Evolutionary conservation across 2,797 vertebrate genomes (phyloP).

Genomic region (Hypotaenidia philippensis): DNA sequence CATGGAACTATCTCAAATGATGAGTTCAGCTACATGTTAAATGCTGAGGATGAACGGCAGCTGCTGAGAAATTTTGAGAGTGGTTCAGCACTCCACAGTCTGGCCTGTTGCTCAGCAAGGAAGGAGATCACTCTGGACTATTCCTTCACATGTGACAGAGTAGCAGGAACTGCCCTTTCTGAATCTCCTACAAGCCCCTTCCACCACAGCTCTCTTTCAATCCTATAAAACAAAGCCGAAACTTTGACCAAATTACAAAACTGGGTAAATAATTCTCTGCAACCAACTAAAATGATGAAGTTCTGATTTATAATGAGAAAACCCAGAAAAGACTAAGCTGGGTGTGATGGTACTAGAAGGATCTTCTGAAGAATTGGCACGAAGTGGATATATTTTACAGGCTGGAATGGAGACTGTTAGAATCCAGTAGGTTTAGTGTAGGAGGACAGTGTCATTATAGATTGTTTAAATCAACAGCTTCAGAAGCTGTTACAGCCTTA

Average conservation of each 20-base stretch:
- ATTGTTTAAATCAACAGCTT: slow-evolving; percentile 23
- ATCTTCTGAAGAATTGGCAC: background rate
- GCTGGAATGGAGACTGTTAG: background rate
- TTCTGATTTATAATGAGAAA: background rate
- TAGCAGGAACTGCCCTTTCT: background rate
- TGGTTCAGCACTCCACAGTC: background rate
- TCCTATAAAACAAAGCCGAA: background rate
- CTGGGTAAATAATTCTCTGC: background rate
- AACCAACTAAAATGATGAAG: background rate
- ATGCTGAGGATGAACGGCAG: background rate
- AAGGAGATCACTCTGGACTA: background rate
- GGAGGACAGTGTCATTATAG: background rate
- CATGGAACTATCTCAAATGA: background rate
- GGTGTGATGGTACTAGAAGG: background rate
- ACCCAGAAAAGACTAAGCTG: background rate
- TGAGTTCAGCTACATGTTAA: background rate
- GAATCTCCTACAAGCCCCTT: background rate
- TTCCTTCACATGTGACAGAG: background rate
- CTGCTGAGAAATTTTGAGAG: background rate
- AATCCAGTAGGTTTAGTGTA: background rate
- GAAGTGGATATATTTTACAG: background rate
- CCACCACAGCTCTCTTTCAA: background rate
- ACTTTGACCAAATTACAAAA: too few relatives aligned
- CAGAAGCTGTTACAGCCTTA: background rate
- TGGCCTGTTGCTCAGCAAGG: background rate